Evolutionary conservation across 2,888 invertebrate species (phyloP), one percentile per base, ranked within the genome.

Genomic region (Linnaemya tessellans): DNA sequence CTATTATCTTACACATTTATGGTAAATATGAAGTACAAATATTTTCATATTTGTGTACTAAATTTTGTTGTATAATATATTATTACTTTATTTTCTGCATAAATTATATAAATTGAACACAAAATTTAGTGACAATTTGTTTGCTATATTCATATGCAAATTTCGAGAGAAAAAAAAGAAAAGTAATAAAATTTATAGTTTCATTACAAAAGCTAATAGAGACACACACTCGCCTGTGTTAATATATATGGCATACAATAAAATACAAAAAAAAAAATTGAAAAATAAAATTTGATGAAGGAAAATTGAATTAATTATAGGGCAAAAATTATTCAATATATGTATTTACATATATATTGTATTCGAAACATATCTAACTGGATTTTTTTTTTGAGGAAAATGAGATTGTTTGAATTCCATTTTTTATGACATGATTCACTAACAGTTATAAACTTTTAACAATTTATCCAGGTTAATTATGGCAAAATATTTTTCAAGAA

Each of bases 41-140:
- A 60, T 51, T 74, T 54, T 30, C 56, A 30, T 70, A 71, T 80
- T 84, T 74, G 43, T 82, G 46, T 70, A 79, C 62, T 79, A 79
- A 82, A 82, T 85, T n/a, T n/a, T n/a, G 75, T 79, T 70, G 75
- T 85, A 75, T 75, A 82, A 82, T 71, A 70, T 79, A 51, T n/a
- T 67, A 68, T 54, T 80, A 75, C 51, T 74, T 85, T 60, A 71
- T 74, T 67, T 79, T 49, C 11, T 51, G 75, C 74, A 71, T 79
- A 77, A 60, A 77, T 77, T 71, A 71, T 78, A 51, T 60, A 56
- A 64, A 80, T 80, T 77, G 62, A 62, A 64, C 38, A 56, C 30
- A 68, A 38, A 68, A 54, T 67, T 75, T 75, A 81, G 73, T 85
- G 74, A 79, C 74, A 79, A 82, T 79, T 75, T 82, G 54, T 82